Evolutionary conservation across 2,113 vertebrate species (phyloP), one percentile per base, ranked within the genome.

Genomic region (Hoplias malabaricus): DNA sequence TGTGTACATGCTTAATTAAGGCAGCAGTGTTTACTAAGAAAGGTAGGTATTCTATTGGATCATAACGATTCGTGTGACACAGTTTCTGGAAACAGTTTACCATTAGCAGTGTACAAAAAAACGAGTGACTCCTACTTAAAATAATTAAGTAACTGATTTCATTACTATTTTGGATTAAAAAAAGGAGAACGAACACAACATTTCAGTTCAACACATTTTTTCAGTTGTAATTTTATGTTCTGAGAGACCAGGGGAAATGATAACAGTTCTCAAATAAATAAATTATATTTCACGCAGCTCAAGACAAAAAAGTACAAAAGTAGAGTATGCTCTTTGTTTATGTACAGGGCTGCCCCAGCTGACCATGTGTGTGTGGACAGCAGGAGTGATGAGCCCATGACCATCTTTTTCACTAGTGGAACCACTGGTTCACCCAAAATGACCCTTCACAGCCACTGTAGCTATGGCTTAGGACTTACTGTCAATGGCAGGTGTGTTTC

Each of bases 391-490:
- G 93, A 96, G 5, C 85, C 90, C 1, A 92, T 95, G 93, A 86
- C 90, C 40, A 94, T 94, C 80, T 95, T 88, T 86, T 95, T 94
- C 59, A 96, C 92, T 75, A 95, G 94, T 29, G 93, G 94, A 42
- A 95, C 91, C 16, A 93, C 90, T 0, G 94, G 94, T 0, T 80
- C 85, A 36, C 94, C 94, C 14, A 95, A 94, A 82, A 94, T 94
- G 94, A 83, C 91, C 0, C 90, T 91, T 73, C 94, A 95, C 65
- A 95, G 89, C 36, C 92, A 94, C 48, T 83, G 90, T 85, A 93
- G 93, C 80, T 94, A 83, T 11, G 92, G 93, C 14, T 76, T 94
- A 34, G 94, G 94, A 27, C 85, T 94, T 5, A 88, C 87, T 21
- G 67, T 92, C 71, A 93, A 86, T 25, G 93, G 89, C 86, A 94